These are phyloP conservation scores for Arbacia lixula DNA, from an alignment of 53 echinoderm and acorn worm species.

Conservation along the genomic window DNA sequence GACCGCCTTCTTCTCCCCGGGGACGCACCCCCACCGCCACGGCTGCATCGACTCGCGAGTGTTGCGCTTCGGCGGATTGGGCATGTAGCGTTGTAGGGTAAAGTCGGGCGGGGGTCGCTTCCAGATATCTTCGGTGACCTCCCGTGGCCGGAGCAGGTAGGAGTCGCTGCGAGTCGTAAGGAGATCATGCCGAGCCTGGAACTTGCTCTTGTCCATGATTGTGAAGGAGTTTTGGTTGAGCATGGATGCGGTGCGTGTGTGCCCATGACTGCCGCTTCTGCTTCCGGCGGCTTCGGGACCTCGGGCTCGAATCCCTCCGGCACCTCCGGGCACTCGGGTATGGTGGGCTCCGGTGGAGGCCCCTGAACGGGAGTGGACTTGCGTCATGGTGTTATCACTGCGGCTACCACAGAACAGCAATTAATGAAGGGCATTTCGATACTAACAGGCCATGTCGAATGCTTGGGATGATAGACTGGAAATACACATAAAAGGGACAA, in stretches of 20 bases:
- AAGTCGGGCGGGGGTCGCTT: slow-evolving; percentile 87
- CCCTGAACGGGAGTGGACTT: too few species aligned
- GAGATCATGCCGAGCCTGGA: slow-evolving; percentile 77
- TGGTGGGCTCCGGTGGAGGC: too few species aligned
- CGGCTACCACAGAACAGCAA: too few species aligned
- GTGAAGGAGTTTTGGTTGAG: not conserved
- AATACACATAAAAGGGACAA: too few species aligned
- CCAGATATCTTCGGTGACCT: slow-evolving; percentile 74
- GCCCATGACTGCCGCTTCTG: not conserved
- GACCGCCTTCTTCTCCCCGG: slow-evolving; percentile 47
- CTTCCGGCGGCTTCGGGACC: too few species aligned
- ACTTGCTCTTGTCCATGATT: slow-evolving; percentile 52
- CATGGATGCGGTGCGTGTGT: not conserved
- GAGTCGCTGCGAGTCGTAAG: slow-evolving; percentile 76
- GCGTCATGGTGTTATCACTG: too few species aligned
- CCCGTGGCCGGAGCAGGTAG: slow-evolving; percentile 64
- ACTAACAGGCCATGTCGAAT: too few species aligned
- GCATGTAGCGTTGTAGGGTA: slow-evolving; percentile 84
- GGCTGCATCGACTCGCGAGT: slow-evolving; percentile 90
- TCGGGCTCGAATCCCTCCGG: too few species aligned
- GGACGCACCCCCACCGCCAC: slow-evolving; percentile 84
- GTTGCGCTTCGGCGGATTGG: slow-evolving; percentile 94
- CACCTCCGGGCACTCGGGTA: too few species aligned
- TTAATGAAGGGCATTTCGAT: too few species aligned
- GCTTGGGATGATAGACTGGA: too few species aligned